These are phyloP conservation scores for Heliconius sara DNA, from an alignment of 2,888 invertebrate species.

Conservation along the genomic window DNA sequence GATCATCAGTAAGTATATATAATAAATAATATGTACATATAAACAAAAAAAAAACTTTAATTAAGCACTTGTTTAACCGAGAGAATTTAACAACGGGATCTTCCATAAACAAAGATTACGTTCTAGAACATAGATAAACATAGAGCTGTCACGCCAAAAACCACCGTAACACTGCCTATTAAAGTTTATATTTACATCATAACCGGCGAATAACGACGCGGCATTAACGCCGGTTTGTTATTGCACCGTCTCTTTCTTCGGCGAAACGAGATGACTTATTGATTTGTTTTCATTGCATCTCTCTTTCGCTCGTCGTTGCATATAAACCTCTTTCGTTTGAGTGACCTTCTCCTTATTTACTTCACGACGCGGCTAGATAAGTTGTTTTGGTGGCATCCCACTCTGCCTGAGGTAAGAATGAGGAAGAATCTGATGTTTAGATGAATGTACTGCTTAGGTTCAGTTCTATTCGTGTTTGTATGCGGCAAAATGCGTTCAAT, in stretches of 20 bases:
- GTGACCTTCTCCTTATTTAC: constrained; percentile 81
- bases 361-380: constrained; percentile 68
- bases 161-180: constrained; percentile 50
- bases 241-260: constrained; percentile 78
- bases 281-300: constrained; percentile 85
- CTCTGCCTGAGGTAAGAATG: constrained; percentile 69
- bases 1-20: not conserved
- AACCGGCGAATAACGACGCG: constrained; percentile 60
- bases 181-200: constrained; percentile 61
- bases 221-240: constrained; percentile 81
- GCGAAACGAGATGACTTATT: constrained; percentile 78
- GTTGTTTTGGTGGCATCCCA: constrained; percentile 81
- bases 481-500: constrained; percentile 29
- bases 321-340: constrained; percentile 69
- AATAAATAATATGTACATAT: not conserved
- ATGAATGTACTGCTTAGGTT: constrained; percentile 42
- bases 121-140: constrained; percentile 49
- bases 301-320: constrained; percentile 68
- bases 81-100: constrained; percentile 60
- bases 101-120: constrained; percentile 58
- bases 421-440: constrained; percentile 63
- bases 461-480: constrained; percentile 30
- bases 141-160: constrained; percentile 49
- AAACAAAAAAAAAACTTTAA: constrained; percentile 3
- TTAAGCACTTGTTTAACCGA: constrained; percentile 29